These are phyloP conservation scores for Ypsolopha scabrella DNA, from an alignment of 2,888 invertebrate genomes.

Conservation along the genomic window DNA sequence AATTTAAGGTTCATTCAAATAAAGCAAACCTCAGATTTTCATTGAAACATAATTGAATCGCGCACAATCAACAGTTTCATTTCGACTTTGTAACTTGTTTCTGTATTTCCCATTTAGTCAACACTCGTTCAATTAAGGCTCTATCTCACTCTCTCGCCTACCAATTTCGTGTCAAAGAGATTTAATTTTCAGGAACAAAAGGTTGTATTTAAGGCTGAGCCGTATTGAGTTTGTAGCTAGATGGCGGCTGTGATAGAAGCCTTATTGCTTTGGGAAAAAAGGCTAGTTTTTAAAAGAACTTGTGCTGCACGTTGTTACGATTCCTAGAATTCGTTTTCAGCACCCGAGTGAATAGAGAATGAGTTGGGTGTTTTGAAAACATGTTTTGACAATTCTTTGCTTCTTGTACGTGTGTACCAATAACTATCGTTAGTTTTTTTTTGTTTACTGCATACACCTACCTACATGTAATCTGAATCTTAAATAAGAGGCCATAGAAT, in stretches of 20 bases:
- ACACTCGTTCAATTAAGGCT: background rate
- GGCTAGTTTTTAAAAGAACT: too few relatives aligned
- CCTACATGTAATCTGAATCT: too few relatives aligned
- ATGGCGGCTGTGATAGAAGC: background rate
- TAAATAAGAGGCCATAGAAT: too few relatives aligned
- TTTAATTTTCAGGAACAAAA: slow-evolving; percentile 56
- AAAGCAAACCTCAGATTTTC: background rate
- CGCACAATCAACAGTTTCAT: slow-evolving; percentile 1
- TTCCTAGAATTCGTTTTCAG: too few relatives aligned
- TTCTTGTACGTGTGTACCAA: too few relatives aligned
- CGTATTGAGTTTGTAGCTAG: background rate
- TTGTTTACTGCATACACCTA: too few relatives aligned
- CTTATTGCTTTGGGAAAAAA: background rate
- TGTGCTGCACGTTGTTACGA: too few relatives aligned
- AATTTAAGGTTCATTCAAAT: too few relatives aligned
- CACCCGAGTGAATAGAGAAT: too few relatives aligned
- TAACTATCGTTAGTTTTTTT: too few relatives aligned
- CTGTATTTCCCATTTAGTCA: background rate
- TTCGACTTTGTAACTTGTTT: background rate
- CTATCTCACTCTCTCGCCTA: slow-evolving; percentile 21
- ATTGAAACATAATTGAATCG: background rate
- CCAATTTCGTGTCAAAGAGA: slow-evolving; percentile 46
- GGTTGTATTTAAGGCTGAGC: slow-evolving; percentile 28
- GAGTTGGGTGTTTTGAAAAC: too few relatives aligned
- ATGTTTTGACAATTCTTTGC: too few relatives aligned